Base-by-base conservation (phyloP, 2,888 invertebrate genomes). In the Celastrina argiolus region DNA sequence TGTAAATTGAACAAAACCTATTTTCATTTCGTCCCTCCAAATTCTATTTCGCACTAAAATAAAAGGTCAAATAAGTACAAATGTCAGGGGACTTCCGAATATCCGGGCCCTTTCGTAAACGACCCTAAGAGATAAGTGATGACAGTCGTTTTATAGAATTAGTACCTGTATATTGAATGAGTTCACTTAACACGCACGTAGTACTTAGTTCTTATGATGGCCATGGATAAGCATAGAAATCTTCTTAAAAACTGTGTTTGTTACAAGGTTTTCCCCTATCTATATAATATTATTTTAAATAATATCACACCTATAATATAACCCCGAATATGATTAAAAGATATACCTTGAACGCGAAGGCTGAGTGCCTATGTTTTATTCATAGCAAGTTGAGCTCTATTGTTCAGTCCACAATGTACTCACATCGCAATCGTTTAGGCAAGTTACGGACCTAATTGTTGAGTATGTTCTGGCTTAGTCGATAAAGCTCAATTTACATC, bases 11-110 rank as follows among this genome's bases (percentile, higher is more conserved):
- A 81, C 72, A 0, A 87, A 42, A 0, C 85, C 82, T 0, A 89
- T 78, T 69, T 85, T 87, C 5, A 79, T 74, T 0, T 77, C 78
- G 56, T 88, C 88, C 45, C 84, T 73, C 82, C 83, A 85, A 39
- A 88, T 81, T 73, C 80, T 79, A 63, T 83, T 85, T 68, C 76
- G 79, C 31, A 84, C 89, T 89, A 75, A 12, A 80, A 80, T 67
- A 18, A 68, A 31, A 22, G 16, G 26, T 41, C 51, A 41, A 14
- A 39, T 39, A 61, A 61, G 39, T 39, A 61, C 61, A 61, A 36
- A 26, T 51, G 22, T 26, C 51, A 51, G 22, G 51, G 51, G 51
- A 51, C 22, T 51, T 4, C 22, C 14, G 51, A 51, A 22, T 12
- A 36, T 8, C 14, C 51, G 51, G 12, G 26, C 4, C 18, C 18